Conservation (phyloP, 2,888 invertebrate genomes). For the Xestia ashworthii region DNA sequence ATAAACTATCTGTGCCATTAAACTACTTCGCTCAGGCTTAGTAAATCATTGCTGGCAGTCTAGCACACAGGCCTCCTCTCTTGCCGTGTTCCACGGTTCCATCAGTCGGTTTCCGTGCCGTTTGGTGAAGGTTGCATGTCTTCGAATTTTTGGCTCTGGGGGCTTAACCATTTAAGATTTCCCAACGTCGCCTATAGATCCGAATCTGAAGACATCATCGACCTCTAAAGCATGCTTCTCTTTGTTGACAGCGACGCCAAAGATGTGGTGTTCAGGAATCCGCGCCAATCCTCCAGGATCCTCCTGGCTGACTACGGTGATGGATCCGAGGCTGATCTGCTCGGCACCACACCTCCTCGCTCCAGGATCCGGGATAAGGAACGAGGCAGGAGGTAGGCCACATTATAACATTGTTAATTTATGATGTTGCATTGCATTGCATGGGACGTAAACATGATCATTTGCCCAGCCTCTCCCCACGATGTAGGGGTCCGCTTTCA, state of each 20-base stretch:
- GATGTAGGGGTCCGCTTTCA: neutral
- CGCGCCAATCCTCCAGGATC: constrained; percentile 76
- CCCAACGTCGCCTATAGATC: neutral
- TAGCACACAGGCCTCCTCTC: neutral
- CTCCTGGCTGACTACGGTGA: constrained; percentile 84
- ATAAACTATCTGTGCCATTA: neutral
- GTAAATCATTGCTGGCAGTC: neutral
- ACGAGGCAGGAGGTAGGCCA: constrained; percentile 86
- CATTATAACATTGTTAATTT: neutral
- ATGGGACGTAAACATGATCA: neutral
- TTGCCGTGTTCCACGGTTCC: neutral
- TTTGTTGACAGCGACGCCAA: constrained; percentile 75
- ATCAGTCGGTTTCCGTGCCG: neutral
- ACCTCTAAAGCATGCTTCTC: constrained; percentile 6
- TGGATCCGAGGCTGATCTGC: constrained; percentile 91
- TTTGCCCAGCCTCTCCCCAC: neutral
- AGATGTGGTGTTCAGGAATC: constrained; percentile 83
- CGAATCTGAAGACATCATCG: neutral
- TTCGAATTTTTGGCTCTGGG: neutral
- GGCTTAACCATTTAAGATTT: neutral
- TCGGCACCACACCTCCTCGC: constrained; percentile 95
- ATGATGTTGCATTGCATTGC: neutral
- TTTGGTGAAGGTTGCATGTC: neutral
- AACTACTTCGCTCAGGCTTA: neutral
- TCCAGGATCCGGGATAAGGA: constrained; percentile 93